These are phyloP conservation scores for Sitta europaea DNA, from an alignment of 2,113 vertebrate genomes.

Conservation along the genomic window DNA sequence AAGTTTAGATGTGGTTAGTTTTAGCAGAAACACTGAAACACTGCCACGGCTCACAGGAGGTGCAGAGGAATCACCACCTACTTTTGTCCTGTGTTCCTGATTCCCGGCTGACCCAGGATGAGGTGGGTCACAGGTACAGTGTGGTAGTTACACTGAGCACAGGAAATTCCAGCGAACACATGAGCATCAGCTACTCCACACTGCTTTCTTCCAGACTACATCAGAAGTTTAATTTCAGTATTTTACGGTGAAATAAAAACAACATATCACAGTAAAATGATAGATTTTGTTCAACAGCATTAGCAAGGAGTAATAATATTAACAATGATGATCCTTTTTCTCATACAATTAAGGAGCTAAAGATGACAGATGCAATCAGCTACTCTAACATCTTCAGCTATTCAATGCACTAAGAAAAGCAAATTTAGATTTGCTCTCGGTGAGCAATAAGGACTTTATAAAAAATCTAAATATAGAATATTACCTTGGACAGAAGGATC, in stretches of 20 bases:
- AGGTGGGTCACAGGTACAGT: too few species aligned
- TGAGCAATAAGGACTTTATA: not conserved
- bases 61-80: not conserved
- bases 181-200: not conserved
- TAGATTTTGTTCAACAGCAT: not conserved
- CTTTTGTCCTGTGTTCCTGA: not conserved
- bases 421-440: not conserved
- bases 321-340: constrained; percentile 4
- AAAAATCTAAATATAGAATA: not conserved
- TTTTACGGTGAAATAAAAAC: constrained; percentile 8
- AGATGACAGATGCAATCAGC: constrained; percentile 8
- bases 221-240: not conserved
- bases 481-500: not conserved
- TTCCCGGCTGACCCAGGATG: not conserved
- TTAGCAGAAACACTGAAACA: not conserved
- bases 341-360: not conserved
- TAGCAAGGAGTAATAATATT: not conserved
- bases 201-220: not conserved
- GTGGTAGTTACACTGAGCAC: not conserved
- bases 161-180: not conserved
- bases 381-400: not conserved
- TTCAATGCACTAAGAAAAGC: not conserved
- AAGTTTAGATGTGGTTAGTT: not conserved
- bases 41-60: not conserved
- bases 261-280: not conserved